Evolutionary conservation across 2,113 vertebrate species (phyloP).

Genomic region (Oenanthe oenanthe): DNA sequence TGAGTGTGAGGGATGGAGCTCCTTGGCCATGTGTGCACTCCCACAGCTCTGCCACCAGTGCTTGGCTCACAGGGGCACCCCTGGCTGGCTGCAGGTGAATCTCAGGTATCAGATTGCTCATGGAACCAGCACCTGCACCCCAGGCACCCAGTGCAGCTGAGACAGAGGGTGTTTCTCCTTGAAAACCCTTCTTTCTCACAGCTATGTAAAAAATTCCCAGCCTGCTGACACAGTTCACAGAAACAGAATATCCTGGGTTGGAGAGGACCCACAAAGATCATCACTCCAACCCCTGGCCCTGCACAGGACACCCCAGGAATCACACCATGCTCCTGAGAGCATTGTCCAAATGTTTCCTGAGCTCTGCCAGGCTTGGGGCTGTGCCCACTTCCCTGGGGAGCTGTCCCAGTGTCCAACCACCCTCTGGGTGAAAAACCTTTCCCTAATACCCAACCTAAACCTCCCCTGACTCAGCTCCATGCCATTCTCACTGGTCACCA

Average conservation of each 20-base stretch:
- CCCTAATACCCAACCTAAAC: neutral
- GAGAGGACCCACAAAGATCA: neutral
- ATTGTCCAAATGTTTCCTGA: neutral
- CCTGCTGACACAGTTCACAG: neutral
- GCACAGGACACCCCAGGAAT: neutral
- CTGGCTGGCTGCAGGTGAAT: neutral
- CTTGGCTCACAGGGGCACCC: fast-evolving
- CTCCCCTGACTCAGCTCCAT: no score
- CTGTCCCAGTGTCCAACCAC: neutral
- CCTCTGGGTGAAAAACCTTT: neutral
- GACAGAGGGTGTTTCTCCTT: neutral
- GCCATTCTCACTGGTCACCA: neutral
- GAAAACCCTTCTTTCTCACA: neutral
- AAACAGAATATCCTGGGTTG: neutral
- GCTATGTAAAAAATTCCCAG: neutral
- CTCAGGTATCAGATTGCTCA: neutral
- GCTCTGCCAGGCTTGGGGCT: neutral
- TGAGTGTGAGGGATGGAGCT: neutral
- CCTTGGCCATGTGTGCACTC: neutral
- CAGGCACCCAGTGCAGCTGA: neutral
- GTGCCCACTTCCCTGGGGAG: neutral
- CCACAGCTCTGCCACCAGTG: neutral
- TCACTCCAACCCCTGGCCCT: neutral
- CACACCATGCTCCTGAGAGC: neutral
- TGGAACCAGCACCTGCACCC: neutral